Conservation (phyloP, 2,113 vertebrate genomes). For the Gymnocephalus cernua region DNA sequence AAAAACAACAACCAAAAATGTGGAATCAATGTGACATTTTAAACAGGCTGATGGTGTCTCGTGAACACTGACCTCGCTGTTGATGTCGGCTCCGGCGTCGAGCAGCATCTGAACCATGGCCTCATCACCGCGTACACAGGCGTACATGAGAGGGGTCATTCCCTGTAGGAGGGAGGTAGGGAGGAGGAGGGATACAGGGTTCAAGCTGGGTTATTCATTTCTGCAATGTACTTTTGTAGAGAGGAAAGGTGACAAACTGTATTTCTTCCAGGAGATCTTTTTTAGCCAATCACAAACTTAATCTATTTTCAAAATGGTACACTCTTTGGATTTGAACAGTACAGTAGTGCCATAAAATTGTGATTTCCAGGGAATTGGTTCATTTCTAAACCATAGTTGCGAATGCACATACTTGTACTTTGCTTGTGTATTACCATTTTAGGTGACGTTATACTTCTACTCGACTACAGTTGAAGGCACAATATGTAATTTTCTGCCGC, state of each 20-base stretch:
- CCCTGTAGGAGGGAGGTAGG: slow-evolving; percentile 71
- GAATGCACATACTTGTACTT: neutral
- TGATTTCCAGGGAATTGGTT: neutral
- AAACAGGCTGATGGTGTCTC: neutral
- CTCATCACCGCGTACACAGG: slow-evolving; percentile 86
- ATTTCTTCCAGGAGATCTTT: neutral
- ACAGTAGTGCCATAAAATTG: neutral
- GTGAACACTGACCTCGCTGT: slow-evolving; percentile 83
- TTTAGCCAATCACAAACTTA: neutral
- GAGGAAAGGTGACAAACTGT: neutral
- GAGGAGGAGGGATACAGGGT: too few relatives aligned
- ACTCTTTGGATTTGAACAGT: neutral
- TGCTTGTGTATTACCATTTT: neutral
- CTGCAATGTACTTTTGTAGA: too few relatives aligned
- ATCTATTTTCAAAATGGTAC: neutral
- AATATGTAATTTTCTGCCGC: too few relatives aligned
- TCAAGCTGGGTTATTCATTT: neutral
- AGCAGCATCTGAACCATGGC: slow-evolving; percentile 89
- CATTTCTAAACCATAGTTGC: neutral
- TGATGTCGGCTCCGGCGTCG: slow-evolving; percentile 86
- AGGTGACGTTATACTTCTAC: too few relatives aligned
- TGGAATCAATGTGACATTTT: slow-evolving; percentile 8
- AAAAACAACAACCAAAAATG: slow-evolving; percentile 4
- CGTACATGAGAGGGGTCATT: slow-evolving; percentile 88
- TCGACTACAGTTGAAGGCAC: too few relatives aligned